A percentile compares a stretch with the other conserved stretches of the same genome.
Evolutionary conservation across 2,797 vertebrate genomes (phyloP).

Genomic region (Limosa lapponica): DNA sequence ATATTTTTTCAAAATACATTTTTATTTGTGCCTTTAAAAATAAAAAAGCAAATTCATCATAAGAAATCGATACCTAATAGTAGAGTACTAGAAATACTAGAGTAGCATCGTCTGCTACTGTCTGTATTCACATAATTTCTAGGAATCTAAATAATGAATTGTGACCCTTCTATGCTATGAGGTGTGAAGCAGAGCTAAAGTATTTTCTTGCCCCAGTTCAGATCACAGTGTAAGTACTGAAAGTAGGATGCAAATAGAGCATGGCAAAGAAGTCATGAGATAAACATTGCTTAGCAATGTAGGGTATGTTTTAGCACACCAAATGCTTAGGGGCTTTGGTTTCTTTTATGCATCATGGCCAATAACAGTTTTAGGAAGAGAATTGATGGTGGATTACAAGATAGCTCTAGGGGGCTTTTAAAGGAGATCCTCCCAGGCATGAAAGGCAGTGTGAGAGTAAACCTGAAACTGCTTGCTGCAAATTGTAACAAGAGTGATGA

Average conservation of each 20-base stretch:
- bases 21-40: neutral
- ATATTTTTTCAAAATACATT: neutral
- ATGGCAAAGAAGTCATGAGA: neutral
- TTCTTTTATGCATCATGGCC: slow-evolving; percentile 41
- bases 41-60: neutral
- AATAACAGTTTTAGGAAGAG: slow-evolving; percentile 38
- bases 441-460: neutral
- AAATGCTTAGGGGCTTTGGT: neutral
- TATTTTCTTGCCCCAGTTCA: neutral
- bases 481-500: slow-evolving; percentile 12
- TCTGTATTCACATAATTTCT: neutral
- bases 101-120: neutral
- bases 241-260: neutral
- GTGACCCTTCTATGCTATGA: neutral
- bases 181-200: neutral
- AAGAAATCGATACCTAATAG: neutral
- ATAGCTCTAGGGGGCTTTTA: slow-evolving; percentile 30
- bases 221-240: neutral
- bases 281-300: neutral
- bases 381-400: slow-evolving; percentile 18
- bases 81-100: neutral
- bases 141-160: neutral
- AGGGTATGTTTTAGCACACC: neutral
- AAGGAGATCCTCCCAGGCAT: slow-evolving; percentile 20
- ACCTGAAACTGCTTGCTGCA: slow-evolving; percentile 17